Evolutionary conservation across 1,140 invertebrate species (phyloP), one percentile per base, ranked within the genome.

Genomic region (Ruditapes philippinarum): DNA sequence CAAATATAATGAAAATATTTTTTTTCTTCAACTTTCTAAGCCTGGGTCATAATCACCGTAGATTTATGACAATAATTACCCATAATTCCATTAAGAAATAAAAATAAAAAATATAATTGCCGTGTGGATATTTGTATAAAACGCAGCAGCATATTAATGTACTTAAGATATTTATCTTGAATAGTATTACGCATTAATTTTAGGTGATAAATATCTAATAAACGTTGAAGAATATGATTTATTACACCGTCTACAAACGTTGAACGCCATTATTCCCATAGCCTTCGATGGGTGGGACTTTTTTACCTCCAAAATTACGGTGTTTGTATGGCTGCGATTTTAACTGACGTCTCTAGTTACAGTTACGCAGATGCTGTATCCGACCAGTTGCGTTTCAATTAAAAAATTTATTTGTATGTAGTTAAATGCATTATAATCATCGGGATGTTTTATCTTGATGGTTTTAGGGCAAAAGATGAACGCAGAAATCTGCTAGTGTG

Each of bases 101-200:
- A 28, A n/a, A 62, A 25, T 62, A 62, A 62, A 62, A 62, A 62
- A 28, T 54, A 54, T 62, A 62, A 62, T 62, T 62, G 57, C 57
- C n/a, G n/a, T 62, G 7, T 28, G 25, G 57, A 62, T 62, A 57
- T 62, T 62, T 62, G n/a, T 62, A 28, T 62, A 28, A 62, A 28
- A 62, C 7, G 57, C 25, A 62, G 28, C 28, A 62, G 25, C 57
- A 62, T n/a, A 62, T 62, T 62, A 62, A 54, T 36, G 42, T 54
- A 54, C 25, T 36, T 42, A 62, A 40, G 74, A 78, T 62, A 28
- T 45, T 42, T 81, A 81, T 81, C 54, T 19, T 22, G 19, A 7
- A 65, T 42, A 81, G 36, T 81, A 65, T 81, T 81, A 62, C 65
- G 79, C 51, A 81, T 78, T 81, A 81, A 62, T 81, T 42, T 62